These are phyloP conservation scores for Corythucha ciliata DNA, from an alignment of 2,888 invertebrate genomes.

Conservation along the genomic window DNA sequence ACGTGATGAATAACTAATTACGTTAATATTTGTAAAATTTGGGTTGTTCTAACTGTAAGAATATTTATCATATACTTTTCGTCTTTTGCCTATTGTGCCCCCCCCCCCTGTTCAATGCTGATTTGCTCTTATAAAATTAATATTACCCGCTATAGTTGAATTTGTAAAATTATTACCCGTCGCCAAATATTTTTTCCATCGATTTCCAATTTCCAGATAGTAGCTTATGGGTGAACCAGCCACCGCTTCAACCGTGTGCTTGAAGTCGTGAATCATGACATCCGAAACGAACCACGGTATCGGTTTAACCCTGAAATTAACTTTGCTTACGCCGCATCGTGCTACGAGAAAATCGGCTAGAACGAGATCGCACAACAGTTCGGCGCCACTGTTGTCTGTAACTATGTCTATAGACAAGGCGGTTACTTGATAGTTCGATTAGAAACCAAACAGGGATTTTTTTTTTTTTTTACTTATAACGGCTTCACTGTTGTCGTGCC, in stretches of 20 bases:
- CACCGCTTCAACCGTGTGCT: constrained; percentile 51
- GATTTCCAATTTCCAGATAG: constrained; percentile 46
- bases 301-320: constrained; percentile 75
- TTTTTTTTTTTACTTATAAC: too few relatives aligned
- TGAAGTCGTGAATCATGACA: constrained; percentile 63
- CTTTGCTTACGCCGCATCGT: constrained; percentile 50
- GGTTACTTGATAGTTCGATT: neutral
- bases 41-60: neutral
- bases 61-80: neutral
- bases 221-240: neutral
- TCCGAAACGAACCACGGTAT: constrained; percentile 97
- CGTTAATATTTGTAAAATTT: too few relatives aligned
- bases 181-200: constrained; percentile 51
- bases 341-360: constrained; percentile 68
- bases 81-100: too few relatives aligned
- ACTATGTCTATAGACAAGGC: constrained; percentile 55
- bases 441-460: too few relatives aligned
- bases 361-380: constrained; percentile 80
- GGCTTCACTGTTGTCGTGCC: neutral
- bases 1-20: too few relatives aligned
- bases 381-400: constrained; percentile 90
- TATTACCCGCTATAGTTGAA: too few relatives aligned
- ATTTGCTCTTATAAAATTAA: too few relatives aligned
- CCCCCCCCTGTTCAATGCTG: too few relatives aligned
- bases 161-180: too few relatives aligned